A percentile compares a stretch with the other conserved stretches of the same genome.
phyloP scores from a whole-genome alignment of 2,113 vertebrate genomes.

The Sylvicapra grimmia region DNA sequence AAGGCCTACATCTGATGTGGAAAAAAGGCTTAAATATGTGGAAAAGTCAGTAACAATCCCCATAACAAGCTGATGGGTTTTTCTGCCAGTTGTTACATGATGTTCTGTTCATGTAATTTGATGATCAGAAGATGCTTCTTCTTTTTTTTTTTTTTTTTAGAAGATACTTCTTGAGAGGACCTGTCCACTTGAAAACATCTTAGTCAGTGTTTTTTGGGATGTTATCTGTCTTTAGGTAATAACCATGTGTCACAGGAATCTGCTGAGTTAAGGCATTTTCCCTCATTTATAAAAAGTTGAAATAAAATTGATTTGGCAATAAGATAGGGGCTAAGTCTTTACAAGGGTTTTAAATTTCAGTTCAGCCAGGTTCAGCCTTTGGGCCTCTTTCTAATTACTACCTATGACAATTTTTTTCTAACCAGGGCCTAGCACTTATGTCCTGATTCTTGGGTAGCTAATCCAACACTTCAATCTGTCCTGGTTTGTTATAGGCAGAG shows the following conservation, averaged over 20 bases:
- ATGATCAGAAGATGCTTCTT: neutral
- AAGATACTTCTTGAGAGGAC: neutral
- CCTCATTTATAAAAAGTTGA: neutral
- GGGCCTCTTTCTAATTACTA: neutral
- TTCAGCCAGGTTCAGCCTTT: neutral
- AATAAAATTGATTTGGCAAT: neutral
- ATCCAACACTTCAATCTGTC: slow-evolving; percentile 8
- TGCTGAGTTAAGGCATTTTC: neutral
- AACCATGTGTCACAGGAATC: neutral
- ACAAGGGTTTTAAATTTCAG: neutral
- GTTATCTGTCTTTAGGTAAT: neutral
- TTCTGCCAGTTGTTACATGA: neutral
- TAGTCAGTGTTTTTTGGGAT: neutral
- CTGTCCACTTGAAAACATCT: neutral
- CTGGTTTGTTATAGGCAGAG: slow-evolving; percentile 19
- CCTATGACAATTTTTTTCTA: neutral
- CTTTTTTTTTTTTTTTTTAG: neutral
- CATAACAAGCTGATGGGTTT: neutral
- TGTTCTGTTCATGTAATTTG: neutral
- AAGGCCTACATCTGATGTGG: neutral
- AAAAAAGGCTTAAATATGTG: neutral
- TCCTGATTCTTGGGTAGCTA: slow-evolving; percentile 13
- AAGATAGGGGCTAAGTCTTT: neutral
- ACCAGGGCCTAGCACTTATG: neutral
- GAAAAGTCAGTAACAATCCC: neutral